These are phyloP conservation scores for Trematocara caparti DNA, from an alignment of 2,797 vertebrate species.

Conservation along the genomic window DNA sequence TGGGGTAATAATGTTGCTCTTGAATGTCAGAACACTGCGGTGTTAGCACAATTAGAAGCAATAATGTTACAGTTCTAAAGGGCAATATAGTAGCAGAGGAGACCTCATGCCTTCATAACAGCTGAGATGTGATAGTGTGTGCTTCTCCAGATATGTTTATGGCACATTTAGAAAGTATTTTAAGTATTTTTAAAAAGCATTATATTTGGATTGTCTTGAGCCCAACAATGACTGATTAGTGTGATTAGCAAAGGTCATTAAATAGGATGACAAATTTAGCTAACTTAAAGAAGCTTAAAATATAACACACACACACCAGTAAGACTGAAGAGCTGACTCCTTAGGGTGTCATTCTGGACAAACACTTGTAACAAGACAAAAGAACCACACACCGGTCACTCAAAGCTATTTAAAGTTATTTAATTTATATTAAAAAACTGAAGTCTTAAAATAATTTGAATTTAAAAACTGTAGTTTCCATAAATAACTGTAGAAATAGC, in stretches of 20 bases:
- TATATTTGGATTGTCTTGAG: neutral
- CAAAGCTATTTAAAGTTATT: neutral
- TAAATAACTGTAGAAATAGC: neutral
- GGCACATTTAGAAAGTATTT: neutral
- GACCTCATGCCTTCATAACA: neutral
- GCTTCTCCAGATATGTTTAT: neutral
- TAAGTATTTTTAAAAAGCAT: neutral
- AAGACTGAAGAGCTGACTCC: neutral
- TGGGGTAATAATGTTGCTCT: neutral
- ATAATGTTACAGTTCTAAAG: constrained; percentile 10
- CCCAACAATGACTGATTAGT: neutral
- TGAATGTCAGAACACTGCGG: constrained; percentile 18
- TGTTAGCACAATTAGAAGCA: constrained; percentile 1
- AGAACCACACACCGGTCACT: neutral
- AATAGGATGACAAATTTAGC: neutral
- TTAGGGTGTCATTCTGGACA: neutral
- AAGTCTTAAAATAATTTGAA: neutral
- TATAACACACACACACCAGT: neutral
- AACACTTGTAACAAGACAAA: neutral
- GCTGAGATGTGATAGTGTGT: neutral
- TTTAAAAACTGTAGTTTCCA: neutral
- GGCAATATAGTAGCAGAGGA: neutral
- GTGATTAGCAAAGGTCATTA: neutral
- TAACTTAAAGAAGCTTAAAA: neutral
- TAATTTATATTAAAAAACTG: neutral